phyloP scores from a whole-genome alignment of 2,888 invertebrate species.

The Ramazzottius varieornatus region DNA sequence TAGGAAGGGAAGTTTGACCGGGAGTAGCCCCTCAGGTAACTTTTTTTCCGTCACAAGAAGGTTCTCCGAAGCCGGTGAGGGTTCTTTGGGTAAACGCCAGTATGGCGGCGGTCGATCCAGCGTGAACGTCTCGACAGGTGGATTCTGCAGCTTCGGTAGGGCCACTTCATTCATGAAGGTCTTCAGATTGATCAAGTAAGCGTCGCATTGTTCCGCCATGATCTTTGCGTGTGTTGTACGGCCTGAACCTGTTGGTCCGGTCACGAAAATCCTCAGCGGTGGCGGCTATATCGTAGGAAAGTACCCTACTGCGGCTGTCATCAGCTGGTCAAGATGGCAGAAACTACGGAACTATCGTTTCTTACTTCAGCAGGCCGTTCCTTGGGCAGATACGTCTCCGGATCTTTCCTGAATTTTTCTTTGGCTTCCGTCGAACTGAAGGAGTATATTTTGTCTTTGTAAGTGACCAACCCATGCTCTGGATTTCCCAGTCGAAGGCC shows the following conservation, averaged over 20 bases:
- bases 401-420: slow-evolving; percentile 19
- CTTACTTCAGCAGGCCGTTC: slow-evolving; percentile 16
- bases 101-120: not conserved
- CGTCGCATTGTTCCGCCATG: not conserved
- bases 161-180: not conserved
- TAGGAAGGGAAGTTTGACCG: not conserved
- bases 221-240: not conserved
- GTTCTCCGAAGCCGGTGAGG: not conserved
- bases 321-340: too few relatives aligned
- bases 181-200: not conserved
- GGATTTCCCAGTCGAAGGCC: slow-evolving; percentile 21
- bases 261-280: not conserved
- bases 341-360: too few relatives aligned
- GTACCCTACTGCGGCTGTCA: not conserved
- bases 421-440: slow-evolving; percentile 17
- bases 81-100: not conserved
- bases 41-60: not conserved
- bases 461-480: slow-evolving; percentile 18
- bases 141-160: not conserved
- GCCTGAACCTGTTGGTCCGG: not conserved
- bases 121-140: not conserved
- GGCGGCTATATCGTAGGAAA: not conserved
- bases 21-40: not conserved
- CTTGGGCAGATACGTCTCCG: slow-evolving; percentile 16
- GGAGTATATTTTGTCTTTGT: slow-evolving; percentile 21